These are phyloP conservation scores for Enoplosus armatus DNA, from an alignment of 2,797 vertebrate genomes.

Conservation along the genomic window DNA sequence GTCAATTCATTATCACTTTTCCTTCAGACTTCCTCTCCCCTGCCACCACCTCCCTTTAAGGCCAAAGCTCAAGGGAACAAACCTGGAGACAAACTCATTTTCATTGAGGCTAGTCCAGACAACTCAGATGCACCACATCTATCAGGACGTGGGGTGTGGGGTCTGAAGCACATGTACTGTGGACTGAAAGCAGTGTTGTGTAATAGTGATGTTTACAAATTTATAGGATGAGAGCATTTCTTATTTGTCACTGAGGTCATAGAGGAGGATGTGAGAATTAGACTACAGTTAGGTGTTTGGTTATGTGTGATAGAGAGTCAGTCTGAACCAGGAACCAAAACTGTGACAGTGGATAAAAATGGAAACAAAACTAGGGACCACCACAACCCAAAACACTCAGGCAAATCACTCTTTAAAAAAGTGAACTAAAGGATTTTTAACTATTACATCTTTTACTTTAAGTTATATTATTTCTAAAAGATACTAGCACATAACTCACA, in stretches of 20 bases:
- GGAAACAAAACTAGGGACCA: not conserved
- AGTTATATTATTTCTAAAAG: not conserved
- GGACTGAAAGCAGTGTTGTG: not conserved
- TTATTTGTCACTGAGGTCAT: not conserved
- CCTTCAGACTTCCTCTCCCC: conserved; percentile 65
- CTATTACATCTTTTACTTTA: not conserved
- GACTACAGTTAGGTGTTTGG: not conserved
- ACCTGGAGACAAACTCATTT: conserved; percentile 70
- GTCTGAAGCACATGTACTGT: not conserved
- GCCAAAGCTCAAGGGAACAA: conserved; percentile 64
- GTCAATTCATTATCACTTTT: conserved; percentile 81
- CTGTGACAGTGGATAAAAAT: conserved; percentile 4
- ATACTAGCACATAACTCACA: no score
- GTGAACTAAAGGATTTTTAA: not conserved
- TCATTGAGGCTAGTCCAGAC: conserved; percentile 63
- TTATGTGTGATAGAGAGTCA: not conserved
- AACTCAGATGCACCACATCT: conserved; percentile 13
- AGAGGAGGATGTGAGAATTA: not conserved
- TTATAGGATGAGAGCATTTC: conserved; percentile 1
- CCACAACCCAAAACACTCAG: conserved; percentile 5
- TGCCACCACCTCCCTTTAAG: conserved; percentile 54
- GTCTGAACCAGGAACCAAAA: conserved; percentile 13
- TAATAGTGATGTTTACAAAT: not conserved
- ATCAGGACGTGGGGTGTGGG: conserved; percentile 22
- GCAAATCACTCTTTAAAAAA: not conserved